Evolutionary conservation across 2,113 vertebrate species (phyloP), one percentile per base, ranked within the genome.

Genomic region (Saguinus imperator): DNA sequence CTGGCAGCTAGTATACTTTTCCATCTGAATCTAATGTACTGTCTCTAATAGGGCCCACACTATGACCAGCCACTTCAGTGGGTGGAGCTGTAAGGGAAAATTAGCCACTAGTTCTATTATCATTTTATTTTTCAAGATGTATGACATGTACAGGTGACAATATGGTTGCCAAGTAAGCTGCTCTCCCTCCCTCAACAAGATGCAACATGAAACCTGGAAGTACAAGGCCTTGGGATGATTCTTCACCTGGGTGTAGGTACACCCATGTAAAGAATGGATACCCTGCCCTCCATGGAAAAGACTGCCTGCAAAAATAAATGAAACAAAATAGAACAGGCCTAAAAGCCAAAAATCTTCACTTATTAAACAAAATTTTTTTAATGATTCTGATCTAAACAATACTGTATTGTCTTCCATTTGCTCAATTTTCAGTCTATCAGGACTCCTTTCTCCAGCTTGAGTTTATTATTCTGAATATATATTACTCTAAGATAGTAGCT

Each of bases 401-500:
- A 76, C 94, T 94, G 96, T 87, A 84, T 91, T 87, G 91, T 92
- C 96, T 97, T 94, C 92, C 95, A 23, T 75, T 50, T 89, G 92
- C 92, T 95, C 94, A 94, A 64, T 94, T 95, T 89, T 95, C 79
- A 61, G 95, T 87, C 98, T 86, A n/a, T 0, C 48, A 61, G 87
- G 58, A 97, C 83, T 94, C 1, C 0, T 58, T 86, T 91, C 81
- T 91, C 91, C 95, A 97, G 96, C 91, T 89, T 25, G 5, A 2
- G 80, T 73, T 85, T 37, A 57, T 37, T 75, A 37, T 86, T 97
- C 91, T 3, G 2, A 94, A 73, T 95, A 97, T 96, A 96, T 0
- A 52, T 96, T 98, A 94, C 97, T 97, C 97, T 98, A 98, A 72
- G 97, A 97, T 55, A 98, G 94, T 87, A 66, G 79, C 77, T 93